Evolutionary conservation across 2,797 vertebrate genomes (phyloP).

Genomic region (Tachyglossus aculeatus): DNA sequence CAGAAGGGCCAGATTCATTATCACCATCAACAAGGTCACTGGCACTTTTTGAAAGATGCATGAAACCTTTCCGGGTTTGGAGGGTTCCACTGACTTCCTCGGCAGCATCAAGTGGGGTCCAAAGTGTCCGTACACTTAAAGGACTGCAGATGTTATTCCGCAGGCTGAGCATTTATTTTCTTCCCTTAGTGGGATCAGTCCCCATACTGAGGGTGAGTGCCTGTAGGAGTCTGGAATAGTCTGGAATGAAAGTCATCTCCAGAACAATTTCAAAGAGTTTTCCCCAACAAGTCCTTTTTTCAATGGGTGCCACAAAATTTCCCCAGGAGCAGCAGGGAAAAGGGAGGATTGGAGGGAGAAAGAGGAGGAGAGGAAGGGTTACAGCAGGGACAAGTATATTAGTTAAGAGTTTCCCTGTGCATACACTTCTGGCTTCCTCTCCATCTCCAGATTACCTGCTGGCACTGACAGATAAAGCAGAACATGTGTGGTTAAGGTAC

Average conservation of each 20-base stretch:
- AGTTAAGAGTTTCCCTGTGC: too few relatives aligned
- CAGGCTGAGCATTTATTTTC: not conserved
- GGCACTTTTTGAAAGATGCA: not conserved
- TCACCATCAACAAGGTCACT: slow-evolving; percentile 7
- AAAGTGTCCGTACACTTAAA: not conserved
- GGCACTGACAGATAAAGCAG: slow-evolving; percentile 6
- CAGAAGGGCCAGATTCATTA: not conserved
- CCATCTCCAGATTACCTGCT: not conserved
- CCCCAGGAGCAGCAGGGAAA: too few relatives aligned
- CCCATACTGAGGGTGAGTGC: not conserved
- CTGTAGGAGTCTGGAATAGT: not conserved
- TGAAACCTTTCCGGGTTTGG: not conserved
- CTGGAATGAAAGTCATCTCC: not conserved
- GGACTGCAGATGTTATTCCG: too few relatives aligned
- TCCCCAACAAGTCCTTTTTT: not conserved
- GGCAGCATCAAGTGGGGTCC: not conserved
- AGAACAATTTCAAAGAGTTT: not conserved
- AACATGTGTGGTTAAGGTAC: not conserved
- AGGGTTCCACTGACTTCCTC: not conserved
- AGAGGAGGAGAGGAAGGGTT: not conserved
- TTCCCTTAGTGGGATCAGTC: not conserved
- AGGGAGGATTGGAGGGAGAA: too few relatives aligned
- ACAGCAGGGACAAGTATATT: not conserved
- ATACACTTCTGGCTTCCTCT: not conserved
- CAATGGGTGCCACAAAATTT: not conserved